Base-by-base conservation (phyloP, 2,797 vertebrate species). In the Sphenodon punctatus region DNA sequence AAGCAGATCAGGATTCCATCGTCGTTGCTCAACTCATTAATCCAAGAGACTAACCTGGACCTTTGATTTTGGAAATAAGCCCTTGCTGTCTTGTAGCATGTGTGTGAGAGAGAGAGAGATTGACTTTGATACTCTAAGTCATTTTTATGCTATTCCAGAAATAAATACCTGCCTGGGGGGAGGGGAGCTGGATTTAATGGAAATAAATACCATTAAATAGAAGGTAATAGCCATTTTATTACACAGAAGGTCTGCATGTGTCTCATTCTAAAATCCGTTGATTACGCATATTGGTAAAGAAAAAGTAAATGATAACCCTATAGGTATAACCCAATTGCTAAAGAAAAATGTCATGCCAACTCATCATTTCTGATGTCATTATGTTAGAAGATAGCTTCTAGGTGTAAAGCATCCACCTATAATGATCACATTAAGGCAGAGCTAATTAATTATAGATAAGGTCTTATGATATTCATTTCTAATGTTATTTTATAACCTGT, bases 361-460 rank as follows among this genome's bases (percentile, higher is more conserved):
- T 93, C 66, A 82, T 82, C 93, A 81, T 82, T 92, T 45, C 27
- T 46, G 38, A 17, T 88, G 41, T 56, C 86, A 79, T 69, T 90
- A 76, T 53, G 49, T 82, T 84, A 71, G 61, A 67, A 53, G 49
- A 56, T 60, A 65, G 36, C 65, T 91, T 87, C 84, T 68, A 86
- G 78, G 78, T 82, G 63, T 68, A 79, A 74, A 67, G 63, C 66
- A 74, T 51, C 66, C 8, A 70, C 73, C 69, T 79, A 36, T 77
- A 90, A 93, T 53, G 67, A 92, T 78, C 76, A 88, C 53, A 79
- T 88, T 87, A 88, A 89, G 41, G n/a, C 34, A 88, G 67, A 87
- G 34, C 13, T 75, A 61, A 78, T 89, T 88, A 92, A 84, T 93
- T 93, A 90, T 90, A 92, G 53, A 84, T 75, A 56, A 85, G 38